Conservation (phyloP, 2,797 vertebrate genomes). For the Chiroxiphia lanceolata region DNA sequence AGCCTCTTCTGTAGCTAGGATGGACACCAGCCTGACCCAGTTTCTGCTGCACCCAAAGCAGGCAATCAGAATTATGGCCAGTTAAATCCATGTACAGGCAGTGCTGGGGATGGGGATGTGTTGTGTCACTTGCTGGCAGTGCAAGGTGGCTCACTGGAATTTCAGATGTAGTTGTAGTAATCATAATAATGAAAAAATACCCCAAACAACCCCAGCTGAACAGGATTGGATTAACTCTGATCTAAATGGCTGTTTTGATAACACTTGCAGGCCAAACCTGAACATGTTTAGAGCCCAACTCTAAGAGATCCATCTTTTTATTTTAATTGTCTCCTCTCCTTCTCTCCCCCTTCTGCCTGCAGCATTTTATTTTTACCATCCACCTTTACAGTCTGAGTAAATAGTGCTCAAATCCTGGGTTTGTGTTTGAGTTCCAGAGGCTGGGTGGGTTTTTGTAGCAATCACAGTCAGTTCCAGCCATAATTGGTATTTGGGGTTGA, state of each 20-base stretch:
- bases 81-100: too few species aligned
- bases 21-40: not conserved
- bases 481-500: conserved; percentile 1
- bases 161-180: not conserved
- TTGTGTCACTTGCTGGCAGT: not conserved
- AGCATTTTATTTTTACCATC: not conserved
- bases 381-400: not conserved
- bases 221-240: not conserved
- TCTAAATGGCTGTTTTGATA: not conserved
- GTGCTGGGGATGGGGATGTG: too few species aligned
- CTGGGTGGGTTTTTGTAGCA: not conserved
- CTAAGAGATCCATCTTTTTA: accelerated
- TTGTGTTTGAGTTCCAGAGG: not conserved
- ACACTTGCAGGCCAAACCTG: not conserved
- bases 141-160: not conserved
- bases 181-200: not conserved
- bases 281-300: not conserved
- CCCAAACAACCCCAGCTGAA: not conserved
- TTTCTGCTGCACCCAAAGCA: not conserved
- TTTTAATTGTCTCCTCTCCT: not conserved
- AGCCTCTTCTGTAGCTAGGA: not conserved
- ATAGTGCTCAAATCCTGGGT: not conserved
- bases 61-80: not conserved
- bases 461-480: not conserved
- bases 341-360: not conserved